Conservation (phyloP, 2,888 invertebrate species). For the Thymelicus lineola region DNA sequence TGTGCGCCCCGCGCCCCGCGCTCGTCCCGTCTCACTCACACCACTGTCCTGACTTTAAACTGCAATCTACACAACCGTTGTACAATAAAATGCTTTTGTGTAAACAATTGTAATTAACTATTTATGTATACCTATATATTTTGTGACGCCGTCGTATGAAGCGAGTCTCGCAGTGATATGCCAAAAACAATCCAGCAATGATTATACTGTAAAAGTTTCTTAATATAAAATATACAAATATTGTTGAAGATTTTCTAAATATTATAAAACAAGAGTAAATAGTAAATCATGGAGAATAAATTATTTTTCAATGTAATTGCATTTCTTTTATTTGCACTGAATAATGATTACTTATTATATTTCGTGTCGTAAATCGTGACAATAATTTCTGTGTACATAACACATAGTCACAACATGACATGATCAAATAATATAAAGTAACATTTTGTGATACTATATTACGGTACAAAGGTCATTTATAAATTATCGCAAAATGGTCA, state of each 20-base stretch:
- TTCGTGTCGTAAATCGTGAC: not conserved
- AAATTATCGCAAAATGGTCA: too few species aligned
- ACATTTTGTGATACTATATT: too few species aligned
- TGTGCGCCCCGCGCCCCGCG: too few species aligned
- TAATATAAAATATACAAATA: slow-evolving; percentile 82
- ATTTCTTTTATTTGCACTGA: slow-evolving; percentile 61
- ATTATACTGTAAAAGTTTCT: slow-evolving; percentile 79
- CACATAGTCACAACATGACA: slow-evolving; percentile 6
- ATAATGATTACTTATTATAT: slow-evolving; percentile 18
- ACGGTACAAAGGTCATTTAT: too few species aligned
- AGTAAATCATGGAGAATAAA: slow-evolving; percentile 82
- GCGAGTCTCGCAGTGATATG: slow-evolving; percentile 82
- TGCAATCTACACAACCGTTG: slow-evolving; percentile 40
- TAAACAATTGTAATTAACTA: slow-evolving; percentile 39
- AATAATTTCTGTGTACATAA: not conserved
- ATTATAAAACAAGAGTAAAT: slow-evolving; percentile 76
- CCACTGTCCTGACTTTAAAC: slow-evolving; percentile 33
- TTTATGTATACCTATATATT: slow-evolving; percentile 55
- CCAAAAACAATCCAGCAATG: slow-evolving; percentile 82
- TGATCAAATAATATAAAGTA: too few species aligned
- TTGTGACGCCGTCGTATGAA: slow-evolving; percentile 64
- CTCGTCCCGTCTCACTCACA: slow-evolving; percentile 42
- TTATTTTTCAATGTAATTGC: slow-evolving; percentile 79
- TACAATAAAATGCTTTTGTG: slow-evolving; percentile 33
- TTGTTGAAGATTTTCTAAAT: slow-evolving; percentile 84